These are phyloP conservation scores for Gymnogyps californianus DNA, from an alignment of 2,113 vertebrate genomes.

Conservation along the genomic window DNA sequence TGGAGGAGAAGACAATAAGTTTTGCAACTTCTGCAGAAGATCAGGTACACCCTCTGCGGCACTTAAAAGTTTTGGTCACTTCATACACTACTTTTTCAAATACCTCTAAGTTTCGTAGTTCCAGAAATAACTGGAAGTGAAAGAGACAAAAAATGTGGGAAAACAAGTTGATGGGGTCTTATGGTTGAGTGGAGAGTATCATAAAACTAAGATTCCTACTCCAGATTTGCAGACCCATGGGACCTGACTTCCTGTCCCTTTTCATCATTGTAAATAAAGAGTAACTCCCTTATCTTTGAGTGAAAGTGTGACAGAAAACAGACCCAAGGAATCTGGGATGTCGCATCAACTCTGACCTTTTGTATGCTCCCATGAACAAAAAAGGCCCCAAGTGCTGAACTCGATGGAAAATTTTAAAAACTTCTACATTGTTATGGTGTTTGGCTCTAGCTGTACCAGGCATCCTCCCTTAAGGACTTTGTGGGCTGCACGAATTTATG, in stretches of 20 bases:
- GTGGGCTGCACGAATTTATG: neutral
- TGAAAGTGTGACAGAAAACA: neutral
- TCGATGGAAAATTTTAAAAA: neutral
- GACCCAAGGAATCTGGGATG: neutral
- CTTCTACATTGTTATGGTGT: neutral
- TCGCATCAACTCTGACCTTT: neutral
- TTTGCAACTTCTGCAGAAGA: neutral
- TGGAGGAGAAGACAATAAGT: neutral
- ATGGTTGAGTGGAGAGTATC: neutral
- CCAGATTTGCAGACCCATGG: neutral
- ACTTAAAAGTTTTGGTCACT: neutral
- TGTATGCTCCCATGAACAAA: neutral
- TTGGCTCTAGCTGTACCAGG: neutral
- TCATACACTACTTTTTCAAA: neutral
- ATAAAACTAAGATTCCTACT: neutral
- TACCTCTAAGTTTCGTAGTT: neutral
- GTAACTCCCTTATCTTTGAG: neutral
- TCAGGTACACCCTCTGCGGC: neutral
- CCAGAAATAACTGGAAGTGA: neutral
- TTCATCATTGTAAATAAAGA: neutral
- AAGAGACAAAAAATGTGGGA: neutral
- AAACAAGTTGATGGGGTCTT: neutral
- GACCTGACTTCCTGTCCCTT: neutral
- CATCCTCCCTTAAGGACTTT: neutral
- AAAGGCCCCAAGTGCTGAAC: neutral